Percentiles rank a stretch among this genome's conserved stretches.
phyloP scores from a whole-genome alignment of 1,140 invertebrate genomes.

The Goniozus legneri region DNA sequence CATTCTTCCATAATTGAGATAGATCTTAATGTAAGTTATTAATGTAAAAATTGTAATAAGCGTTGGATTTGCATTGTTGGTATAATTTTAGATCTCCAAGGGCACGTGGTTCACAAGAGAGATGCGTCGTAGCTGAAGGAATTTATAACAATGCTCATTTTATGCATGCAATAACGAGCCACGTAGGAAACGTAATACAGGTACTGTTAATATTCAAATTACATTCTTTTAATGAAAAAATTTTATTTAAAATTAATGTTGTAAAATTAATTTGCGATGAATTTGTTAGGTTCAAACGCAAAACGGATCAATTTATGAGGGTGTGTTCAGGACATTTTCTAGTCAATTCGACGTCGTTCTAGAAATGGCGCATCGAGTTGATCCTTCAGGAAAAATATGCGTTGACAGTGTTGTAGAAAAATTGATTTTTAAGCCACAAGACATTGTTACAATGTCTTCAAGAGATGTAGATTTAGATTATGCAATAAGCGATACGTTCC shows the following conservation, averaged over 20 bases:
- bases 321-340: constrained; percentile 83
- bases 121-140: constrained; percentile 68
- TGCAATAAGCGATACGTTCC: constrained; percentile 79
- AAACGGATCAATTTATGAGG: constrained; percentile 79
- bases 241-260: constrained; percentile 12
- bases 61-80: not conserved
- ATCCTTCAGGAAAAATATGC: constrained; percentile 63
- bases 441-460: constrained; percentile 76
- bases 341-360: constrained; percentile 78
- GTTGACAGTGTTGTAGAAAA: constrained; percentile 73
- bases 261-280: too few relatives aligned
- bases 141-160: constrained; percentile 84
- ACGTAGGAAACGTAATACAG: constrained; percentile 78
- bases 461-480: constrained; percentile 84
- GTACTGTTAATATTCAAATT: constrained; percentile 34
- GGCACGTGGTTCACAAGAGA: constrained; percentile 51
- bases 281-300: constrained; percentile 69
- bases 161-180: constrained; percentile 79
- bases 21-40: too few relatives aligned
- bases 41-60: too few relatives aligned
- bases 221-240: too few relatives aligned
- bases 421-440: constrained; percentile 79
- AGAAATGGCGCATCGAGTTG: constrained; percentile 78
- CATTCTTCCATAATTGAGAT: too few relatives aligned
- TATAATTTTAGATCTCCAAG: constrained; percentile 59